Evolutionary conservation across 2,113 vertebrate species (phyloP), one percentile per base, ranked within the genome.

Genomic region (Tragelaphus strepsiceros): DNA sequence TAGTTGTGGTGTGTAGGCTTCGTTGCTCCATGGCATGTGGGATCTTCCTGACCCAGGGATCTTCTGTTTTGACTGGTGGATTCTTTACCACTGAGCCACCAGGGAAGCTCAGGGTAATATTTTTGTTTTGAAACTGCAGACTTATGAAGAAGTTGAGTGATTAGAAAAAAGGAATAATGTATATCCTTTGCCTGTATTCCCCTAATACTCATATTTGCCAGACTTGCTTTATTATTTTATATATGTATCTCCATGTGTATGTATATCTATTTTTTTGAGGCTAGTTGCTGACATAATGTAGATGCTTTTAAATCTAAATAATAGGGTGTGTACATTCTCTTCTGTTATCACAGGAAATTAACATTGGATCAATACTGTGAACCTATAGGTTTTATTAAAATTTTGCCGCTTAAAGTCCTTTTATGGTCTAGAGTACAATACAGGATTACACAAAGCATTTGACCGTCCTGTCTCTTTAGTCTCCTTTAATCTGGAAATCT

Each of bases 401-500:
- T 96, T 96, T 96, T 83, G 32, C 28, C 32, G 21, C 6, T 83
- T 83, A 35, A n/a, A 5, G 26, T 77, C 62, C n/a, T 91, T 91
- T 96, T 91, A 28, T 74, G 35, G 46, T 56, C 26, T 17, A 87
- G 35, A n/a, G 26, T 83, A 59, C 19, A 77, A 6, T 84, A 32
- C 1, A 53, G 26, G 64, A 21, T 95, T 51, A 82, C 15, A 46
- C 32, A n/a, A 5, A 35, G 12, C n/a, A 9, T 90, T 64, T 82
- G 39, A 13, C 46, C 78, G 28, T 93, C 59, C 13, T 51, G 7
- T 71, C 39, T 92, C 6, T 83, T 85, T 78, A 49, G 26, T 86
- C 10, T 86, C 32, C 49, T 95, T 82, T 97, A 91, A 77, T 90
- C 46, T 97, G 56, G 26, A 91, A 86, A 77, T 90, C 46, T 97